Base-by-base conservation (phyloP, 2,797 vertebrate species). In the Mastacembelus armatus region DNA sequence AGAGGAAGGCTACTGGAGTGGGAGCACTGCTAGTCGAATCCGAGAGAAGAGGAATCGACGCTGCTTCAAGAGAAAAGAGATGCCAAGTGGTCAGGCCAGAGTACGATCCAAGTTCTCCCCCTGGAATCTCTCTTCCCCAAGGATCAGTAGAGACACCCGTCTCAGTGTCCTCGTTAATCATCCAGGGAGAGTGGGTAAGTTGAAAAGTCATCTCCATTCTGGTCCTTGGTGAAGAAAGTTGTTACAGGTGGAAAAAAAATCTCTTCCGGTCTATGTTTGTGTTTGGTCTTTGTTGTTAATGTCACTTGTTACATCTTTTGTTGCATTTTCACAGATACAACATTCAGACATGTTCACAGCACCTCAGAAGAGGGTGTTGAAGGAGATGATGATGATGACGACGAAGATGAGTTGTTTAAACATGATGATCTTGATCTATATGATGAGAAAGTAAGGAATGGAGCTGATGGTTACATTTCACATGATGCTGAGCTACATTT, bases 71-170 rank as follows among this genome's bases (percentile, higher is more conserved):
- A 86, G 70, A 18, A 92, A 92, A 74, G 92, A 93, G 65, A 80
- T 90, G 49, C 85, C 88, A 0, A 50, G 32, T 1, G 82, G 80
- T 16, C 90, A 87, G 72, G 72, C 56, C 26, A 81, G 73, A 62
- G 66, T 90, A 0, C 83, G 93, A 7, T 94, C 94, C 52, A 95
- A 94, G 83, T 95, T 95, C 39, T 94, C 93, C 11, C 93, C 94
- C 8, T 94, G 93, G 94, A 95, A 94, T 54, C 89, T 94, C 0
- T 94, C 93, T 0, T 95, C 94, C 0, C 94, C 94, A 0, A 82
- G 93, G 52, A 92, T 94, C 77, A 90, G 69, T 76, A 75, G 87
- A 57, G 90, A 92, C 59, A 42, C 71, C 4, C 80, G 92, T 29
- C 90, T 94, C 42, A 92, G 84, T 2, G 91, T 92, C 38, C 92